phyloP scores from a whole-genome alignment of 2,888 invertebrate genomes.

The Galerucella calmariensis region DNA sequence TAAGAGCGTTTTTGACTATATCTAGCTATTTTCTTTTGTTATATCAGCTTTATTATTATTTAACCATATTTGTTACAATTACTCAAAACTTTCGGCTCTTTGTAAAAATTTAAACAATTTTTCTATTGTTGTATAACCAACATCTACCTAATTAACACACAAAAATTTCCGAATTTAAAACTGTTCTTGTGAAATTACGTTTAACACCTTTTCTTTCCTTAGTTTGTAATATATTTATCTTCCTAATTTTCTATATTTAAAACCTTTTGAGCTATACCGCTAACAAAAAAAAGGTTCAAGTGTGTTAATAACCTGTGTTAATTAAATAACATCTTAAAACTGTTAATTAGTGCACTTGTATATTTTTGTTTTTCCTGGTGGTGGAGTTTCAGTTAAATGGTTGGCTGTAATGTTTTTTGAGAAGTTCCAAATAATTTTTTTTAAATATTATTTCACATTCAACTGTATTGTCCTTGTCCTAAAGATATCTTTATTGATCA shows the following conservation, averaged over 20 bases:
- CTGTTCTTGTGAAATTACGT: constrained; percentile 26
- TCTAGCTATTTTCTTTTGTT: too few species aligned
- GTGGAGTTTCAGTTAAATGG: background rate
- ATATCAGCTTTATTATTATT: too few species aligned
- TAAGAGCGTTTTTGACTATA: too few species aligned
- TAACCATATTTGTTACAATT: too few species aligned
- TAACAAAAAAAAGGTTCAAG: constrained; percentile 53
- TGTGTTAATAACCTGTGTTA: constrained; percentile 52
- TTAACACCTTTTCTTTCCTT: constrained; percentile 26
- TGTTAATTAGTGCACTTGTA: constrained; percentile 12
- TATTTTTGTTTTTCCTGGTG: background rate
- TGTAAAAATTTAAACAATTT: background rate
- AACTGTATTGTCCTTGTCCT: background rate
- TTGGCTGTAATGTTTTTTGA: background rate
- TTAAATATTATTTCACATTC: too few species aligned
- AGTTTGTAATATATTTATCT: constrained; percentile 44
- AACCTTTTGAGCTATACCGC: constrained; percentile 52
- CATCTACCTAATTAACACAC: constrained; percentile 11
- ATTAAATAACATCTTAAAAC: constrained; percentile 9
- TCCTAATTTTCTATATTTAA: constrained; percentile 50
- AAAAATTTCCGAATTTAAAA: constrained; percentile 14
- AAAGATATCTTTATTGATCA: too few species aligned
- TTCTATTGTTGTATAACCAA: constrained; percentile 9
- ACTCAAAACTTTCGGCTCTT: too few species aligned
- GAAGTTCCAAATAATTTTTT: too few species aligned